Percentiles rank a stretch among this genome's conserved stretches.
Evolutionary conservation across 2,888 invertebrate species (phyloP).

Genomic region (Periphyllus acericola): DNA sequence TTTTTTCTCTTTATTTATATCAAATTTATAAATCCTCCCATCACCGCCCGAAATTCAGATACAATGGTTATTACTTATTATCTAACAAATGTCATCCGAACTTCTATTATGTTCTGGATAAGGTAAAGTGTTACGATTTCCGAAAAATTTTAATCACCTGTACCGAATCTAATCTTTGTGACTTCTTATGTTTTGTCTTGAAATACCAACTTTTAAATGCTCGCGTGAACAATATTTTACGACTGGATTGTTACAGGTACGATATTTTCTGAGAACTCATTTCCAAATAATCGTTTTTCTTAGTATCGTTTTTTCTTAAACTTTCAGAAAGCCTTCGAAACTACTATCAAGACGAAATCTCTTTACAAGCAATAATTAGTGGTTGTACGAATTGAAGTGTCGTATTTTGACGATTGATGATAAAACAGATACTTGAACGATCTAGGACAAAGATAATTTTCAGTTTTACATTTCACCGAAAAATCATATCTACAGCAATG

Average conservation of each 20-base stretch:
- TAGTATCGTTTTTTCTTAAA: not conserved
- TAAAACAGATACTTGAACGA: not conserved
- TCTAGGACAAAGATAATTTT: no score
- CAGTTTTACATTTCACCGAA: no score
- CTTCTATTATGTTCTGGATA: no score
- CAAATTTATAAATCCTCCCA: no score
- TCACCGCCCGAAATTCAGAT: no score
- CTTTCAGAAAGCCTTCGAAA: not conserved
- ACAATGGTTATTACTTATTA: no score
- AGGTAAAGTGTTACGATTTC: not conserved
- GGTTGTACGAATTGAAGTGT: not conserved
- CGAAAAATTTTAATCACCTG: not conserved
- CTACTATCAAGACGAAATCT: not conserved
- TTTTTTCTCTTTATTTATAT: no score
- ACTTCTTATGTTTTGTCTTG: not conserved
- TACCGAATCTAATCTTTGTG: not conserved
- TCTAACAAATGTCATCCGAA: no score
- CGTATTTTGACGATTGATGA: not conserved
- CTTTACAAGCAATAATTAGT: not conserved
- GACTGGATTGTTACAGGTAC: not conserved
- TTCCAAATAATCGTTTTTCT: not conserved
- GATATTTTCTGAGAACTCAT: not conserved
- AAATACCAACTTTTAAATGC: not conserved
- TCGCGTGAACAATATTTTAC: not conserved
- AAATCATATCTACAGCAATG: no score